A percentile compares a stretch with the other conserved stretches of the same genome.
These are phyloP conservation scores for Adrianichthys oophorus DNA, from an alignment of 2,797 vertebrate genomes.

Conservation along the genomic window DNA sequence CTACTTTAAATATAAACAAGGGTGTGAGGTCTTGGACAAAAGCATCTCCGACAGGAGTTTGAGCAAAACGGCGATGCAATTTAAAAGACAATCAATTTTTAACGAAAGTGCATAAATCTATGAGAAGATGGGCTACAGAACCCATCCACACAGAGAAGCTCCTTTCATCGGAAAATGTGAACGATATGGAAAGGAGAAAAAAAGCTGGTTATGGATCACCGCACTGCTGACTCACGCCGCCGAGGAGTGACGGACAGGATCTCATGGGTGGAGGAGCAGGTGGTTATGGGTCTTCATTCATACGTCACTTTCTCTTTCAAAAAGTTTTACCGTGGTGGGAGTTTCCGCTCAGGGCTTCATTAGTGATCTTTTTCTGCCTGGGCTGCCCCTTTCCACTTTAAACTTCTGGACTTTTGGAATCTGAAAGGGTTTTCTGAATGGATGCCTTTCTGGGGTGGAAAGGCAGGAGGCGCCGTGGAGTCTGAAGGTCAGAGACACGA, in stretches of 20 bases:
- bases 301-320: constrained; percentile 24
- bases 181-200: neutral
- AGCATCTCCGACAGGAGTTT: too few relatives aligned
- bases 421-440: too few relatives aligned
- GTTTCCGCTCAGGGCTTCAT: constrained; percentile 4
- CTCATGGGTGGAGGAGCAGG: constrained; percentile 15
- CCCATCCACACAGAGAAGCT: constrained; percentile 3
- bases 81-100: too few relatives aligned
- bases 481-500: too few relatives aligned
- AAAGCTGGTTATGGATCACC: constrained; percentile 15
- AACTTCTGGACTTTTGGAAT: too few relatives aligned
- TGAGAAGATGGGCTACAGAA: constrained; percentile 6
- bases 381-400: constrained; percentile 1
- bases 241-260: constrained; percentile 24
- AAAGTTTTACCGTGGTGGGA: constrained; percentile 19
- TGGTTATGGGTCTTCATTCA: constrained; percentile 33
- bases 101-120: constrained; percentile 6
- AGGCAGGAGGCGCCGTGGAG: too few relatives aligned
- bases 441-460: too few relatives aligned
- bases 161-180: neutral
- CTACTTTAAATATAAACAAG: too few relatives aligned
- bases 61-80: too few relatives aligned
- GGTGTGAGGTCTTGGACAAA: too few relatives aligned
- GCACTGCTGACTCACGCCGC: constrained; percentile 26
- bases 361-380: neutral